Evolutionary conservation across 2,113 vertebrate species (phyloP), one percentile per base, ranked within the genome.

Genomic region (Rhadina sibilatrix): DNA sequence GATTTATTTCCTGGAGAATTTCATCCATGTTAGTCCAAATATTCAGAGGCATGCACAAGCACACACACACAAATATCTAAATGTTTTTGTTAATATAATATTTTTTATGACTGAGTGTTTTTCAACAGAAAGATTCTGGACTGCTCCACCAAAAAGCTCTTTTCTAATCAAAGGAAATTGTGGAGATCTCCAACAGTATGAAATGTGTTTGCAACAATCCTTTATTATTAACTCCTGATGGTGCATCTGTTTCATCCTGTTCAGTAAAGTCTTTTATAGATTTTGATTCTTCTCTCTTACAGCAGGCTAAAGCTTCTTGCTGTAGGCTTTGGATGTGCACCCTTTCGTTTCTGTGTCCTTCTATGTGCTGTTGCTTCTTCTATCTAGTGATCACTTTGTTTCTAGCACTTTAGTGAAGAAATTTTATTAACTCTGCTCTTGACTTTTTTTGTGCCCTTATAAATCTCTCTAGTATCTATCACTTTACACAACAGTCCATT

Each of bases 191-290:
- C 8, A 9, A 89, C 52, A 85, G 63, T 56, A 78, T 77, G 57
- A 92, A 96, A 77, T 78, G 47, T 87, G 76, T 83, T 92, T 96
- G 80, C 77, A 93, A 56, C 64, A 92, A 40, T 75, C 60, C 35
- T 64, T 83, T 75, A 50, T 89, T 93, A 97, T 96, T 97, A 96
- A 96, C 30, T 97, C 91, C 87, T 96, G 75, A 96, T 97, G 93
- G 68, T 82, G 31, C 83, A 79, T 93, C 90, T 94, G 28, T 87
- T 95, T 92, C 57, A 81, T 75, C 38, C 83, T 71, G 80, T 94
- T 95, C 79, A 95, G 27, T 89, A 69, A 89, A 92, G 35, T 63
- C 79, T 94, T 93, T 87, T 64, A 64, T 16, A 84, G 75, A 87
- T 66, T 89, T 96, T 81, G 65, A 63, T 84, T 85, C 49, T 89